Evolutionary conservation across 30 jellyfish, hydroid and myxozoan species (phyloP), one percentile per base, ranked within the genome.

Genomic region (Turritopsis rubra): DNA sequence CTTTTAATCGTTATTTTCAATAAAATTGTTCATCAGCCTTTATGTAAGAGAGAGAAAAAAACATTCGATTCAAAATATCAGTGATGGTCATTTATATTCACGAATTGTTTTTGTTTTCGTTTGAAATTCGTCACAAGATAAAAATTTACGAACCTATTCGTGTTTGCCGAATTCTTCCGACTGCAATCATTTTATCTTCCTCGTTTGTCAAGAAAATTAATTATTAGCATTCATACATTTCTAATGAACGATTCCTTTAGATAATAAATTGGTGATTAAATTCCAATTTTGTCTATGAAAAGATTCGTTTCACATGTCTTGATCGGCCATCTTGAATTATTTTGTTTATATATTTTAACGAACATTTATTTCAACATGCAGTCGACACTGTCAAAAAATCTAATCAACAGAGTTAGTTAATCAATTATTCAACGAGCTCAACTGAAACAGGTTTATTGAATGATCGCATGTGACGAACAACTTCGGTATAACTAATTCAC

Each of bases 401-500:
- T 68, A 27, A 68, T 68, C 77, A 68, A 68, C 77, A 68, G 77
- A 68, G 77, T n/a, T n/a, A 68, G 31, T 68, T 27, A 9, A 27
- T 68, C 30, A 68, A 68, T 68, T 68, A 68, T 68, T 68, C 77
- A 68, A n/a, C 60, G 60, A 41, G 60, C 60, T 41, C 60, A 41
- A 41, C 60, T 41, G 60, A 41, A 41, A 41, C 60, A 41, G 60
- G 60, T 41, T 41, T 41, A 41, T 41, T 41, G 60, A 41, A 41
- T 41, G 60, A 41, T 41, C 60, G 60, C 60, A 41, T 41, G 60
- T 41, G 60, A 41, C 60, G 60, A 41, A 41, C 60, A 41, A 41
- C 60, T 41, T 41, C 60, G 60, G 60, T 41, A 41, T 41, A 41
- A 41, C 60, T 3, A 41, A 41, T 41, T 41, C 60, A 13, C 13